A percentile compares a stretch with the other conserved stretches of the same genome.
phyloP scores from a whole-genome alignment of 2,113 vertebrate species.

The Lagopus leucura region DNA sequence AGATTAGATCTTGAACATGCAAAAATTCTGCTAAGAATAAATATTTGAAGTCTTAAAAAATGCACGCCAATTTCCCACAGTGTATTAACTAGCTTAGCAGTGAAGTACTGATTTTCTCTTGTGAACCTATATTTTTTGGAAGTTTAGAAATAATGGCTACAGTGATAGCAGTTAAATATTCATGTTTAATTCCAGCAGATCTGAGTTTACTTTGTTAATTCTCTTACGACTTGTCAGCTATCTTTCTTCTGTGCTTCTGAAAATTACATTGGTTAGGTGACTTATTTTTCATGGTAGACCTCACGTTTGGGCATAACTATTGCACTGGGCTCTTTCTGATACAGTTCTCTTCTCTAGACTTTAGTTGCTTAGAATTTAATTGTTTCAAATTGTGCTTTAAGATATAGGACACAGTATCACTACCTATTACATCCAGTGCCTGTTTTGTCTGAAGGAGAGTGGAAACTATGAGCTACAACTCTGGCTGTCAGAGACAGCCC shows the following conservation, averaged over 20 bases:
- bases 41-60: not conserved
- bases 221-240: not conserved
- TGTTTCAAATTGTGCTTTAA: not conserved
- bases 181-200: not conserved
- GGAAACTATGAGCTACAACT: not conserved
- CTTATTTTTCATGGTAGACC: not conserved
- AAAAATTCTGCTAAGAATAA: not conserved
- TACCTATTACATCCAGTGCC: not conserved
- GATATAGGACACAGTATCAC: not conserved
- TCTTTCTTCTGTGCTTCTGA: not conserved
- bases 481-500: not conserved
- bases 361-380: not conserved
- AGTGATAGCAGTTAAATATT: not conserved
- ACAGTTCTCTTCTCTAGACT: not conserved
- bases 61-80: not conserved
- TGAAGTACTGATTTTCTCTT: not conserved
- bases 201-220: not conserved
- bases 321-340: not conserved
- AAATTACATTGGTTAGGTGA: not conserved
- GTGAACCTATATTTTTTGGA: not conserved
- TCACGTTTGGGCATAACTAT: not conserved
- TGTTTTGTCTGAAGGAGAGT: not conserved
- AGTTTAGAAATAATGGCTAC: not conserved
- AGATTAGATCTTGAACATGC: not conserved
- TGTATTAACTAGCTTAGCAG: not conserved